A percentile compares a stretch with the other conserved stretches of the same genome.
phyloP scores from a whole-genome alignment of 2,797 vertebrate species.

The Chromis chromis region DNA sequence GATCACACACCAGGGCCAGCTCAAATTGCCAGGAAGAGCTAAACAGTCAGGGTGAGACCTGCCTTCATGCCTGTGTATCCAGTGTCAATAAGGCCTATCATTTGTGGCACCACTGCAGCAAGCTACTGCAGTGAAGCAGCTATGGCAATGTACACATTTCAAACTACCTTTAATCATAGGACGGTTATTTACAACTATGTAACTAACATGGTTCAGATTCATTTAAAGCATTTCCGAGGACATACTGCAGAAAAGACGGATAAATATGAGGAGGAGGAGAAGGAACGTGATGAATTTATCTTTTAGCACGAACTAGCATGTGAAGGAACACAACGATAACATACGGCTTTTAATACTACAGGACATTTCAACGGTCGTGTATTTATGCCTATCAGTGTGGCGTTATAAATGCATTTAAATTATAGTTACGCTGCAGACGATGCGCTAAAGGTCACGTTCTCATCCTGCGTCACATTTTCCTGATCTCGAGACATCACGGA shows the following conservation, averaged over 20 bases:
- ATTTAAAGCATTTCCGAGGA: background rate
- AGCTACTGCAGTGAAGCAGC: conserved; percentile 35
- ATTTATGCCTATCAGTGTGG: background rate
- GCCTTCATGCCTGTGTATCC: conserved; percentile 7
- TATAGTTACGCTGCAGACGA: conserved; percentile 42
- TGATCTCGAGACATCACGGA: conserved; percentile 25
- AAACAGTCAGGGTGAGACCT: background rate
- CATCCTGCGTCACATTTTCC: conserved; percentile 86
- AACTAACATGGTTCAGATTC: rapidly evolving
- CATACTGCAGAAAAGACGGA: background rate
- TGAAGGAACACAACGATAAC: background rate
- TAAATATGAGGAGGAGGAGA: background rate
- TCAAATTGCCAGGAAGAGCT: background rate
- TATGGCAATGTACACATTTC: background rate
- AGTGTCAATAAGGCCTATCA: conserved; percentile 32
- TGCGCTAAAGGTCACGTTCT: conserved; percentile 80
- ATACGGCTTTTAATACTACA: background rate
- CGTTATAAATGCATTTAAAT: background rate
- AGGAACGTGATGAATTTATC: background rate
- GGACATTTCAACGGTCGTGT: background rate
- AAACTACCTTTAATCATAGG: background rate
- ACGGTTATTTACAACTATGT: rapidly evolving
- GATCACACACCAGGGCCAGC: background rate
- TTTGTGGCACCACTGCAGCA: conserved; percentile 45
- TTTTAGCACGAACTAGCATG: background rate